phyloP scores from a whole-genome alignment of 2,797 vertebrate genomes.

The Lacerta bilineata region DNA sequence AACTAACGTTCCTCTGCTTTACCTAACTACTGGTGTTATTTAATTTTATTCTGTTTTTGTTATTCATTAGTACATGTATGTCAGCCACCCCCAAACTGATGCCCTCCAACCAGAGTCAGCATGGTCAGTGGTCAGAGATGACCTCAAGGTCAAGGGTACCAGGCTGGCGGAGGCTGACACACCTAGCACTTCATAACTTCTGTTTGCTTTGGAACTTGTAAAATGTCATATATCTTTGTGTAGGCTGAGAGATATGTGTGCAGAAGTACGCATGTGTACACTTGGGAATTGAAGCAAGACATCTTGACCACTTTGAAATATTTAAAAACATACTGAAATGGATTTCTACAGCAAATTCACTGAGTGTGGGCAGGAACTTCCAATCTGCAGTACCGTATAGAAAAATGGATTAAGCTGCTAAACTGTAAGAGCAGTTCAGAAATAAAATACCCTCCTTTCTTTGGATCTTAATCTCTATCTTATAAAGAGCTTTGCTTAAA shows the following conservation, averaged over 20 bases:
- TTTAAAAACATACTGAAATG: background rate
- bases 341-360: background rate
- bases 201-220: no score
- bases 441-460: conserved; percentile 24
- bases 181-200: no score
- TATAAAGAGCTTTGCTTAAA: background rate
- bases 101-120: no score
- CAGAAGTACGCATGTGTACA: background rate
- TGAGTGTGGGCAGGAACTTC: background rate
- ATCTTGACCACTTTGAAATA: background rate
- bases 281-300: background rate
- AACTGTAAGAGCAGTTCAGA: background rate
- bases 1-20: background rate
- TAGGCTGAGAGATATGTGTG: background rate
- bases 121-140: no score
- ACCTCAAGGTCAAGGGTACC: no score
- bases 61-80: no score
- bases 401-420: conserved; percentile 20
- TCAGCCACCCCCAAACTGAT: no score
- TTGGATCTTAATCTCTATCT: background rate
- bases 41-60: background rate
- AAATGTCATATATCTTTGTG: background rate
- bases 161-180: no score
- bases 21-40: background rate
- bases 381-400: background rate